Percentiles rank a stretch among this genome's conserved stretches.
Evolutionary conservation across 30 jellyfish, hydroid and myxozoan species (phyloP).

Genomic region (Aurelia sp.): DNA sequence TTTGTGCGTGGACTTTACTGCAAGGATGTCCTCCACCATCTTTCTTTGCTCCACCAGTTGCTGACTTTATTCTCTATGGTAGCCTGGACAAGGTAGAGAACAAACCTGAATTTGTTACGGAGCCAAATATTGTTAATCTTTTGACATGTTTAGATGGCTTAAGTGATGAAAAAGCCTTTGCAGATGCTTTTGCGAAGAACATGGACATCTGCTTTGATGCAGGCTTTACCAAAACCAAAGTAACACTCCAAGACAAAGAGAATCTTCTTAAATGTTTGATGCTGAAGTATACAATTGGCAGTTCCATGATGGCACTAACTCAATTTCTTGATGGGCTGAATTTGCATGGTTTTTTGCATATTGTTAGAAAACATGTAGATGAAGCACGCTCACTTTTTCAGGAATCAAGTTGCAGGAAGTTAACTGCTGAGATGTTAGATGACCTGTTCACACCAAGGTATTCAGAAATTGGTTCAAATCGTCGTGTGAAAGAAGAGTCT

Average conservation of each 20-base stretch:
- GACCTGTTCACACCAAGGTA: slow-evolving; percentile 29
- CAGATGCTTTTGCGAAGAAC: slow-evolving; percentile 4
- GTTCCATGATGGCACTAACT: too few species aligned
- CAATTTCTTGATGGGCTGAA: too few species aligned
- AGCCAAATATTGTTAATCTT: slow-evolving; percentile 19
- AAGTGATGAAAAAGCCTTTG: slow-evolving; percentile 13
- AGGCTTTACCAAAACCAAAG: too few species aligned
- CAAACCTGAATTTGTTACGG: slow-evolving; percentile 4
- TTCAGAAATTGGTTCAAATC: slow-evolving; percentile 22
- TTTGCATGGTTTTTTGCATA: too few species aligned
- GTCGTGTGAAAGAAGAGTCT: slow-evolving; percentile 25
- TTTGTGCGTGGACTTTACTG: slow-evolving; percentile 15
- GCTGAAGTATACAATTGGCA: too few species aligned
- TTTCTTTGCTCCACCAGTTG: slow-evolving; percentile 30
- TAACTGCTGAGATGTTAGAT: slow-evolving; percentile 6
- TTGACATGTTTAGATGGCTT: slow-evolving; percentile 16
- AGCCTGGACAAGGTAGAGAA: slow-evolving; percentile 15
- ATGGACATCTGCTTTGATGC: background rate
- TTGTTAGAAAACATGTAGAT: too few species aligned
- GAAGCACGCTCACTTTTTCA: too few species aligned
- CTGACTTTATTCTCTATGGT: slow-evolving; percentile 15
- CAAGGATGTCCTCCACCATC: slow-evolving; percentile 37
- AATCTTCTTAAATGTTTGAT: too few species aligned
- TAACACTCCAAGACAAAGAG: too few species aligned
- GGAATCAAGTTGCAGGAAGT: too few species aligned